A percentile compares a stretch with the other conserved stretches of the same genome.
Conservation (phyloP, 2,888 invertebrate genomes). For the Ellobium chinense region DNA sequence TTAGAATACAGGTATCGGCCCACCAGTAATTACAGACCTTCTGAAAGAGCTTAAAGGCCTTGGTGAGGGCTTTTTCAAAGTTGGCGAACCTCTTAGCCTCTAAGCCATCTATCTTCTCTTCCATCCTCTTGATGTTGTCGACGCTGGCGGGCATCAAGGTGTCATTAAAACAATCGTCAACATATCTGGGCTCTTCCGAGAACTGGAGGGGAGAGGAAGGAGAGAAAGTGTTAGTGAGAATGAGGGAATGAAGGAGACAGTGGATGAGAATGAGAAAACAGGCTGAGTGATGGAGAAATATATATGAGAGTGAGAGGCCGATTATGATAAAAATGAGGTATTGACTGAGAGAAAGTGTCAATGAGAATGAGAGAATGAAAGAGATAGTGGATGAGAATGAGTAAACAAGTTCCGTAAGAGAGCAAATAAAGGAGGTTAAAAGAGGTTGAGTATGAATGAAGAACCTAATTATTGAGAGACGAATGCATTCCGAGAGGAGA, state of each 20-base stretch:
- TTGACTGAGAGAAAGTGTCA: too few relatives aligned
- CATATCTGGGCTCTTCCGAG: conserved; percentile 85
- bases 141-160: conserved; percentile 90
- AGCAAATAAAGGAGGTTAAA: not conserved
- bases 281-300: too few relatives aligned
- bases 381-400: not conserved
- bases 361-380: not conserved
- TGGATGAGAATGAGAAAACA: too few relatives aligned
- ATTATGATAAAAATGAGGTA: too few relatives aligned
- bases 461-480: too few relatives aligned
- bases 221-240: too few relatives aligned
- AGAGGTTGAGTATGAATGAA: too few relatives aligned
- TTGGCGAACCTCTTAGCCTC: conserved; percentile 90
- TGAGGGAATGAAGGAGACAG: too few relatives aligned
- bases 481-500: too few relatives aligned
- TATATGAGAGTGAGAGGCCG: too few relatives aligned
- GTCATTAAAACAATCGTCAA: conserved; percentile 91
- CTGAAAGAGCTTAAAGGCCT: conserved; percentile 89
- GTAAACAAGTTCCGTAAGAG: not conserved
- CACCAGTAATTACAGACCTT: conserved; percentile 55
- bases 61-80: conserved; percentile 88
- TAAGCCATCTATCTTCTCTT: conserved; percentile 80
- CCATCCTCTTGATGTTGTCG: conserved; percentile 78
- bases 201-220: too few relatives aligned
- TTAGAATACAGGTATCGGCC: too few relatives aligned